phyloP scores from a whole-genome alignment of 2,888 invertebrate genomes.

The Drosophila monieri region DNA sequence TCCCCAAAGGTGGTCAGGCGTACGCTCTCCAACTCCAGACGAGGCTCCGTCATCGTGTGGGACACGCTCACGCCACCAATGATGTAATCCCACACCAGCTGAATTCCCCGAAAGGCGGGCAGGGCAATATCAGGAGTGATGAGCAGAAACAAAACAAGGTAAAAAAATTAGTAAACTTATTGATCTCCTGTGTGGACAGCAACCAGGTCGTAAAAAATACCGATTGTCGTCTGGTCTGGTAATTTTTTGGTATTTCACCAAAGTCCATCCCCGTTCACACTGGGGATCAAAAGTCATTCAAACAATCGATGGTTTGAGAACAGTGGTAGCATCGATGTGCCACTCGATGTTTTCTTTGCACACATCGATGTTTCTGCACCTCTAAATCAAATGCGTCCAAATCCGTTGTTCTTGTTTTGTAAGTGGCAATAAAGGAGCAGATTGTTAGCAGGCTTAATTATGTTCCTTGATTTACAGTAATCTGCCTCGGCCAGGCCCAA shows the following conservation, averaged over 20 bases:
- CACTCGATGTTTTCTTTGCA: background rate
- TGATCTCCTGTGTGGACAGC: conserved; percentile 19
- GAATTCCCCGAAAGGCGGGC: background rate
- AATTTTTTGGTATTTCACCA: background rate
- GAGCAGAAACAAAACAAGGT: conserved; percentile 7
- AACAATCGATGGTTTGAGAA: background rate
- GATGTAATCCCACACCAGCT: conserved; percentile 20
- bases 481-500: conserved; percentile 4
- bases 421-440: background rate
- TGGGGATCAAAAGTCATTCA: too few species aligned
- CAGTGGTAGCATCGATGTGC: background rate
- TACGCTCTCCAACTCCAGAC: conserved; percentile 57
- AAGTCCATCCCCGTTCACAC: too few species aligned
- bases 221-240: background rate
- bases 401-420: conserved; percentile 42
- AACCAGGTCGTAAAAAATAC: background rate
- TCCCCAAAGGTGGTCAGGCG: conserved; percentile 54
- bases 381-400: conserved; percentile 19
- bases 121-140: background rate
- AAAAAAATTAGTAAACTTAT: conserved; percentile 25
- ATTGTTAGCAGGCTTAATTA: background rate
- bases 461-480: conserved; percentile 13
- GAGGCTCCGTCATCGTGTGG: conserved; percentile 52
- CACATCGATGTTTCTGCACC: conserved; percentile 9
- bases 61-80: conserved; percentile 5